Conservation (phyloP, 1,140 invertebrate genomes). For the Caenorhabditis briggsae region DNA sequence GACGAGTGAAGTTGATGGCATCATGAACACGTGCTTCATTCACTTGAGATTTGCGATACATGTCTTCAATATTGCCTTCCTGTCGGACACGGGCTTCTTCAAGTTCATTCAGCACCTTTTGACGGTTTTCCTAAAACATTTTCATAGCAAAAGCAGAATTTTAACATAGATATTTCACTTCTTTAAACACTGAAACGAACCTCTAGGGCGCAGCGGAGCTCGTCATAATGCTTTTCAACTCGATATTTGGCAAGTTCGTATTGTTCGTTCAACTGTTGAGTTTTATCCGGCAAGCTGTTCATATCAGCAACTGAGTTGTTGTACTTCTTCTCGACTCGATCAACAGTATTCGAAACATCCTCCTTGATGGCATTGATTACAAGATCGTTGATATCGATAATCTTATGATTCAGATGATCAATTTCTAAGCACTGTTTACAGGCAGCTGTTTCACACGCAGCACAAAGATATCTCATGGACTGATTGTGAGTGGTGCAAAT, state of each 20-base stretch:
- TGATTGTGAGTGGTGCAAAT: slow-evolving; percentile 57
- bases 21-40: slow-evolving; percentile 63
- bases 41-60: slow-evolving; percentile 64
- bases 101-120: slow-evolving; percentile 52
- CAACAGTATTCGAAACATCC: slow-evolving; percentile 47
- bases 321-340: slow-evolving; percentile 43
- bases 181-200: not conserved
- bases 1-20: slow-evolving; percentile 66
- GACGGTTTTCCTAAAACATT: slow-evolving; percentile 7
- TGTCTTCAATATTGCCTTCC: slow-evolving; percentile 60
- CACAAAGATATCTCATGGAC: slow-evolving; percentile 52
- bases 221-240: slow-evolving; percentile 58
- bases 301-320: slow-evolving; percentile 58
- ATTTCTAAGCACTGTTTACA: slow-evolving; percentile 60
- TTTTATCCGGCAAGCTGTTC: slow-evolving; percentile 56
- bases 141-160: not conserved
- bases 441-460: slow-evolving; percentile 58
- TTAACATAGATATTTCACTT: no score
- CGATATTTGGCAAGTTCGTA: slow-evolving; percentile 61
- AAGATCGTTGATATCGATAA: slow-evolving; percentile 56
- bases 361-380: slow-evolving; percentile 54
- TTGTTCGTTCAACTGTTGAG: slow-evolving; percentile 56
- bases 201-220: slow-evolving; percentile 15
- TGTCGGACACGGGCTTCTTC: slow-evolving; percentile 57
- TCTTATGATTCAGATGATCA: slow-evolving; percentile 59